These are phyloP conservation scores for Gorsachius goisagi DNA, from an alignment of 2,113 vertebrate species.

Conservation along the genomic window DNA sequence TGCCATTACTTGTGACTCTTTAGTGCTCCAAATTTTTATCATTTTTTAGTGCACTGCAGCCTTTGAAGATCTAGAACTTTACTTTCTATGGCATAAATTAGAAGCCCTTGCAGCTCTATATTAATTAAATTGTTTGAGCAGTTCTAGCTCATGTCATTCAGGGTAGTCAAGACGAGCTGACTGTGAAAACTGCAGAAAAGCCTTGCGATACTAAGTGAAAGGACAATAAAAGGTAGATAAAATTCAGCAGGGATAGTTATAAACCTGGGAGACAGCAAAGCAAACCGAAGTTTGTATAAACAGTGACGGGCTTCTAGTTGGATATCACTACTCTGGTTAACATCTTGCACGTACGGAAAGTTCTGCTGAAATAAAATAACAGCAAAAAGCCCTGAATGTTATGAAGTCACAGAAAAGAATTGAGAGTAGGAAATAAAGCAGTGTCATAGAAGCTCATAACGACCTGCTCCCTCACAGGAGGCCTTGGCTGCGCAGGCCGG, in stretches of 20 bases:
- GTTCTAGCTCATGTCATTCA: not conserved
- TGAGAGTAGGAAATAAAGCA: not conserved
- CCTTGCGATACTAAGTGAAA: not conserved
- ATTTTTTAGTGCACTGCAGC: not conserved
- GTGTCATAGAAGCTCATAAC: fast-evolving
- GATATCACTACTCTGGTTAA: not conserved
- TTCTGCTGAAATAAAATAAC: not conserved
- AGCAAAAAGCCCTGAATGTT: not conserved
- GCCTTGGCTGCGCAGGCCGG: not conserved
- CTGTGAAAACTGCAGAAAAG: not conserved
- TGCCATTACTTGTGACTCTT: fast-evolving
- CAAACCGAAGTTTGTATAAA: not conserved
- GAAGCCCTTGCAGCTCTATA: not conserved
- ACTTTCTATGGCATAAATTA: fast-evolving
- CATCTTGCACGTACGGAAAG: not conserved
- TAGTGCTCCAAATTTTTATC: fast-evolving
- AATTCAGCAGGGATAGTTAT: not conserved
- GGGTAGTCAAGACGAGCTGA: not conserved
- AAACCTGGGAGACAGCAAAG: not conserved
- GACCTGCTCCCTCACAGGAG: not conserved
- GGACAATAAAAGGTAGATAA: not conserved
- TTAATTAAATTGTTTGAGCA: fast-evolving
- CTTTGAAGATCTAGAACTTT: too few species aligned
- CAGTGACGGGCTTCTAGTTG: not conserved
- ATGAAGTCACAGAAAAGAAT: not conserved